Conservation (phyloP, 1,140 invertebrate species). For the Neomicropteryx cornuta region DNA sequence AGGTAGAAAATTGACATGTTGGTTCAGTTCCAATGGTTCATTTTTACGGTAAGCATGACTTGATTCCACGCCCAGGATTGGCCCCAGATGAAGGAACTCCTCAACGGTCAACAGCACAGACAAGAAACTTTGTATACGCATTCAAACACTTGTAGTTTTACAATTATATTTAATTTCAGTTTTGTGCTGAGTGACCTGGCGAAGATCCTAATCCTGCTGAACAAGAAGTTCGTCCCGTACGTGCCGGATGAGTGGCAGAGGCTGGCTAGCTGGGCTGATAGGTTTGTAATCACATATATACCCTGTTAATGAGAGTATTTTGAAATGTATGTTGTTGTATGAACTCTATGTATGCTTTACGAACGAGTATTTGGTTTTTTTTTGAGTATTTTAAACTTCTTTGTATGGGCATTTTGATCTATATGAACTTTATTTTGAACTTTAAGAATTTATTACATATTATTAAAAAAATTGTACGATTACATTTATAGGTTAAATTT, state of each 20-base stretch:
- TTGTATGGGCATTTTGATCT: constrained; percentile 1
- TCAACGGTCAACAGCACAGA: no score
- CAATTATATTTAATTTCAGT: constrained; percentile 37
- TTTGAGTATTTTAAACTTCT: constrained; percentile 2
- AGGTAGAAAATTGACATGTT: no score
- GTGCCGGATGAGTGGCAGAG: constrained; percentile 70
- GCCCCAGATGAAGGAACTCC: no score
- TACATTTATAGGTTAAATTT: no score
- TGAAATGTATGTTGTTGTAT: not conserved
- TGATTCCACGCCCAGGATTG: no score
- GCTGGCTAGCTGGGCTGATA: constrained; percentile 60
- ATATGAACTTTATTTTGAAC: not conserved
- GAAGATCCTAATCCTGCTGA: constrained; percentile 59
- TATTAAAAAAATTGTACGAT: not conserved
- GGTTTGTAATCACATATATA: constrained; percentile 23
- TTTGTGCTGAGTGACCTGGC: constrained; percentile 63
- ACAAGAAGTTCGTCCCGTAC: constrained; percentile 52
- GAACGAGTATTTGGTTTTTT: not conserved
- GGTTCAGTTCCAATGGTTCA: no score
- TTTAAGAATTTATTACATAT: not conserved
- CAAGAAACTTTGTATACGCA: no score
- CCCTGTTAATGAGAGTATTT: constrained; percentile 4
- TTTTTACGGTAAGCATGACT: no score
- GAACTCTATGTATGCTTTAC: not conserved
- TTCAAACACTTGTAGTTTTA: no score